Percentiles rank a stretch among this genome's conserved stretches.
Conservation (phyloP, 2,797 vertebrate genomes). For the Allobates femoralis region DNA sequence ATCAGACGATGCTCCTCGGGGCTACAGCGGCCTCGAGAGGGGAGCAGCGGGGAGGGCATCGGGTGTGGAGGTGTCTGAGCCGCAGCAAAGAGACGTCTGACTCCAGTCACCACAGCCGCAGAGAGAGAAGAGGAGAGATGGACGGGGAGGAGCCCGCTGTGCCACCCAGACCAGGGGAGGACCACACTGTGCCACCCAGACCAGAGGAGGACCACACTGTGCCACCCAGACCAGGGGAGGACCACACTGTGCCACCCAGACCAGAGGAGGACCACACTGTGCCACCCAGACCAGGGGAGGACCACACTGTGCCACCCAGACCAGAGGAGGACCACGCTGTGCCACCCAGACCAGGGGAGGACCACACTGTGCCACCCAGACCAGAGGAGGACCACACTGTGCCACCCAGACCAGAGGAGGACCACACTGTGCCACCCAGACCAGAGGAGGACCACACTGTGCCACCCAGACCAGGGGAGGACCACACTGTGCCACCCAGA, state of each 20-base stretch:
- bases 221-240: background rate
- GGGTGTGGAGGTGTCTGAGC: conserved; percentile 27
- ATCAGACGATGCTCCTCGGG: conserved; percentile 21
- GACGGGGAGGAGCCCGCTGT: background rate
- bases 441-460: background rate
- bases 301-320: background rate
- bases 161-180: background rate
- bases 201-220: no score
- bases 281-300: background rate
- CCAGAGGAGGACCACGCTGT: background rate
- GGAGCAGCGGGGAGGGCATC: conserved; percentile 52
- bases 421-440: background rate
- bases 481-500: no score
- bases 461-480: background rate
- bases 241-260: background rate
- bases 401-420: no score
- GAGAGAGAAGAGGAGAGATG: background rate
- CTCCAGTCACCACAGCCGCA: background rate
- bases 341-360: no score
- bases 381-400: background rate
- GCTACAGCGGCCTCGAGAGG: conserved; percentile 32
- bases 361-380: background rate
- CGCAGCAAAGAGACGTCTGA: conserved; percentile 32
- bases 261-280: no score
- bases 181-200: background rate